Conservation (phyloP, 1,140 invertebrate genomes). For the Geopemphigus sp. region DNA sequence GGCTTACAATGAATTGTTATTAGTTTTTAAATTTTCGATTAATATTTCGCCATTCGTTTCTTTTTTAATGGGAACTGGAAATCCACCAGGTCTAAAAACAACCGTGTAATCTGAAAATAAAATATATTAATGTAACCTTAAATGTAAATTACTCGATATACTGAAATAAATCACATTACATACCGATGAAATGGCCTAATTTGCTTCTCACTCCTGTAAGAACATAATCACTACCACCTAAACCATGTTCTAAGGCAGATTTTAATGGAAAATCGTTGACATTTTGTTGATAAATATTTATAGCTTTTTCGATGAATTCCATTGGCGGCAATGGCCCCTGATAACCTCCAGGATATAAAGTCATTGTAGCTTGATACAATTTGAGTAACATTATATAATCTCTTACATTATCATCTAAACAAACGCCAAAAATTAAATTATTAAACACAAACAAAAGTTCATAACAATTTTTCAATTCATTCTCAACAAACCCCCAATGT, state of each 20-base stretch:
- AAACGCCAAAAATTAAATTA: background rate
- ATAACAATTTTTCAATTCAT: background rate
- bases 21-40: background rate
- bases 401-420: conserved; percentile 1
- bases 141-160: background rate
- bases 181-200: conserved; percentile 59
- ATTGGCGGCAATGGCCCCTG: conserved; percentile 55
- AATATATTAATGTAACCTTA: conserved; percentile 37
- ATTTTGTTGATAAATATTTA: conserved; percentile 51
- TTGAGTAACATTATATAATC: conserved; percentile 27
- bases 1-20: conserved; percentile 30
- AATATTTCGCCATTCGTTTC: conserved; percentile 22
- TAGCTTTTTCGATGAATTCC: conserved; percentile 52
- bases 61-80: conserved; percentile 57
- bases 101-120: conserved; percentile 59
- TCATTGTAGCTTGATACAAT: conserved; percentile 61
- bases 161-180: conserved; percentile 34
- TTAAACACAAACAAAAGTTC: background rate
- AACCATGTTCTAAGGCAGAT: conserved; percentile 55
- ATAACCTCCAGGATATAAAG: conserved; percentile 59
- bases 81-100: conserved; percentile 59
- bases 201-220: conserved; percentile 56
- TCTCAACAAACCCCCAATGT: background rate
- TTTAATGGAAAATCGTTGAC: conserved; percentile 55
- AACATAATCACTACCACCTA: conserved; percentile 58